phyloP scores from a whole-genome alignment of 1,140 invertebrate genomes.

The Forficula auricularia region DNA sequence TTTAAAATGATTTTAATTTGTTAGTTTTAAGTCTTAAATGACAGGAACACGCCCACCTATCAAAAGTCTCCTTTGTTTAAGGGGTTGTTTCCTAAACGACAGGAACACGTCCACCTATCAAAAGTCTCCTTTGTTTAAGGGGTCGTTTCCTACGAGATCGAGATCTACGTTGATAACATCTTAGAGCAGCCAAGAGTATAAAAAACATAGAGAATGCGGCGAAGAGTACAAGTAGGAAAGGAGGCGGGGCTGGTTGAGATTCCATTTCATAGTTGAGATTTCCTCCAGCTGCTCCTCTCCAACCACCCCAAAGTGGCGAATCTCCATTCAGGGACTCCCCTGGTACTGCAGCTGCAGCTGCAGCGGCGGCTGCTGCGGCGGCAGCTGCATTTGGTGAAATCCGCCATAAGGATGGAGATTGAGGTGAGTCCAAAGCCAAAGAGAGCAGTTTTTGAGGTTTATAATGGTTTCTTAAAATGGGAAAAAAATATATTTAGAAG shows the following conservation, averaged over 20 bases:
- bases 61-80: conserved; percentile 6
- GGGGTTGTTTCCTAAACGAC: conserved; percentile 14
- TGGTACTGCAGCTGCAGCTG: conserved; percentile 6
- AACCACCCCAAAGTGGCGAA: conserved; percentile 11
- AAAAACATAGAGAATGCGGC: conserved; percentile 5
- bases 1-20: no score
- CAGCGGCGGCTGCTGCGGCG: conserved; percentile 8
- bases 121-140: conserved; percentile 6
- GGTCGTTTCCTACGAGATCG: conserved; percentile 14
- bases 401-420: conserved; percentile 18
- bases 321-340: conserved; percentile 7
- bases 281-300: conserved; percentile 9
- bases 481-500: conserved; percentile 3
- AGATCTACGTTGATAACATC: conserved; percentile 14
- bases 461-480: conserved; percentile 42
- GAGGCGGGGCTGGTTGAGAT: conserved; percentile 4
- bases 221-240: not conserved
- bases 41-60: conserved; percentile 11
- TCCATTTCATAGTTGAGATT: not conserved
- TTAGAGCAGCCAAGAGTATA: conserved; percentile 6
- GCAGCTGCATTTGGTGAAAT: conserved; percentile 8
- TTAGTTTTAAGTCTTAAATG: no score
- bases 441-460: conserved; percentile 53
- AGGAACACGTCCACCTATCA: conserved; percentile 10
- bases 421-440: conserved; percentile 28